Percentiles rank a stretch among this genome's conserved stretches.
These are phyloP conservation scores for Equus quagga DNA, from an alignment of 2,113 vertebrate genomes.

Conservation along the genomic window DNA sequence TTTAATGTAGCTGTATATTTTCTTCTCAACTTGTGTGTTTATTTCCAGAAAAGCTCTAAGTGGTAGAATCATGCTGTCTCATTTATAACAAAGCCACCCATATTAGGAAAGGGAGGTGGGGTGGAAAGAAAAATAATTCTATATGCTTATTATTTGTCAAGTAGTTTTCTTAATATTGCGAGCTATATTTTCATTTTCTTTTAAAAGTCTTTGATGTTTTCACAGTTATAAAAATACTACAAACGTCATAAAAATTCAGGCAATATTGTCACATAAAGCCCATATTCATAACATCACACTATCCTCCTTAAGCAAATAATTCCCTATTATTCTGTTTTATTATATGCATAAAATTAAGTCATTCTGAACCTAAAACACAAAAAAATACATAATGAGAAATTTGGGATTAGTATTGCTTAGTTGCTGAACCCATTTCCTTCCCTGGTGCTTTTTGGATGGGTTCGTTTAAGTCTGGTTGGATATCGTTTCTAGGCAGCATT, in stretches of 20 bases:
- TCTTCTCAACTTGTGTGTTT: neutral
- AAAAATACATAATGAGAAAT: neutral
- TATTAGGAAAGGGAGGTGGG: neutral
- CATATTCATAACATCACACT: neutral
- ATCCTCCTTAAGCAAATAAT: neutral
- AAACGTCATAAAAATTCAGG: neutral
- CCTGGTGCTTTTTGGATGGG: neutral
- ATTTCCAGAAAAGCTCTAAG: neutral
- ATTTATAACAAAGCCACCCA: neutral
- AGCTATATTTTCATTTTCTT: neutral
- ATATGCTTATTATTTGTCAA: neutral
- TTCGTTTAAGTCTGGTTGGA: neutral
- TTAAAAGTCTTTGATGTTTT: neutral
- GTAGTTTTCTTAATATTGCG: neutral
- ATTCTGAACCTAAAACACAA: neutral
- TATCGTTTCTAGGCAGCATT: neutral
- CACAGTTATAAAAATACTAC: neutral
- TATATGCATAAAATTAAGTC: neutral
- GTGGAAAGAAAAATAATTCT: neutral
- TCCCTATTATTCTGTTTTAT: neutral
- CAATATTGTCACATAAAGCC: neutral
- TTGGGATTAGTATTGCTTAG: neutral
- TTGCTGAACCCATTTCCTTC: neutral
- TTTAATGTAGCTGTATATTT: neutral
- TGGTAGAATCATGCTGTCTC: neutral